These are phyloP conservation scores for Mythimna loreyi DNA, from an alignment of 2,888 invertebrate genomes.

Conservation along the genomic window DNA sequence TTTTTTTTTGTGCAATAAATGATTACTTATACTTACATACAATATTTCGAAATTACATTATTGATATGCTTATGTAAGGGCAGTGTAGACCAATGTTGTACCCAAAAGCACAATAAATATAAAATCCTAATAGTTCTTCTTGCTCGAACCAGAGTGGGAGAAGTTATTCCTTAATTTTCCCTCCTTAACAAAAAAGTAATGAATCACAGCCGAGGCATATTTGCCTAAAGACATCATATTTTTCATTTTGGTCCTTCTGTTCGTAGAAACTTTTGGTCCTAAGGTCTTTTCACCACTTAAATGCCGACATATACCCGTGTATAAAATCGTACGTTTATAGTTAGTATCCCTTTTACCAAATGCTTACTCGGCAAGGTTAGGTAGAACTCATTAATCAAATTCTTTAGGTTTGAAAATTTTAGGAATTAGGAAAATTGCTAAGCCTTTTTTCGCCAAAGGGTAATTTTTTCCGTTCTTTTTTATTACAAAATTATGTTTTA, in stretches of 20 bases:
- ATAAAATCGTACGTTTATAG: slow-evolving; percentile 8
- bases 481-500: slow-evolving; percentile 19
- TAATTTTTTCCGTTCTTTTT: slow-evolving; percentile 36
- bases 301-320: slow-evolving; percentile 6
- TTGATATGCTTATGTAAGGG: too few relatives aligned
- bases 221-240: neutral
- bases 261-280: neutral
- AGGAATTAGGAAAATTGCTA: slow-evolving; percentile 46
- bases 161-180: too few relatives aligned
- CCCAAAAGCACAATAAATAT: too few relatives aligned
- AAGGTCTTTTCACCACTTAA: slow-evolving; percentile 1
- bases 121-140: too few relatives aligned
- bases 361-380: slow-evolving; percentile 11
- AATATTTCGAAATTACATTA: too few relatives aligned
- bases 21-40: too few relatives aligned
- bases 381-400: slow-evolving; percentile 25
- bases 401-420: slow-evolving; percentile 26
- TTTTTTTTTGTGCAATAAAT: too few relatives aligned
- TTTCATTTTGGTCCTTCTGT: slow-evolving; percentile 19
- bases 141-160: too few relatives aligned
- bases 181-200: too few relatives aligned
- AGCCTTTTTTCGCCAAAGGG: slow-evolving; percentile 16
- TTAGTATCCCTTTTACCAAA: slow-evolving; percentile 21
- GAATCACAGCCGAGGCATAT: neutral
- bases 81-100: too few relatives aligned